Conservation (phyloP, 2,797 vertebrate genomes). For the Tamandua tetradactyla region DNA sequence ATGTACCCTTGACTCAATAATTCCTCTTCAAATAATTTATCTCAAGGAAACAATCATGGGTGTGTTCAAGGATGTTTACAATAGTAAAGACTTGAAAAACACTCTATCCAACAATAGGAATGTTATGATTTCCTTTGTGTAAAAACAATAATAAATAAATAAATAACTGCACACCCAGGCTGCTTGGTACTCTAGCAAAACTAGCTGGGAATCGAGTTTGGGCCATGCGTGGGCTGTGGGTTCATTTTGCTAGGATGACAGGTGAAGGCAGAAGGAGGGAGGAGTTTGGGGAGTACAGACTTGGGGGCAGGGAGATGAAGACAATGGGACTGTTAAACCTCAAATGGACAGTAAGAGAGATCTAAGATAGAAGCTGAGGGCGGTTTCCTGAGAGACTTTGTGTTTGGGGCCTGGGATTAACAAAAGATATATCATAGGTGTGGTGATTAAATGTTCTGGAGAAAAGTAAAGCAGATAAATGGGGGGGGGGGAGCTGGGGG, state of each 20-base stretch:
- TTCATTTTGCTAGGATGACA: background rate
- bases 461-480: background rate
- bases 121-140: background rate
- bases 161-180: background rate
- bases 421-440: background rate
- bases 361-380: background rate
- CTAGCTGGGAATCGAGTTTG: background rate
- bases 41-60: constrained; percentile 63
- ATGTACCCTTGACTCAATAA: constrained; percentile 26
- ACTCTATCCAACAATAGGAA: constrained; percentile 18
- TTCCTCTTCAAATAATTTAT: constrained; percentile 60
- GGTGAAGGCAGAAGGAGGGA: background rate
- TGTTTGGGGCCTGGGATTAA: background rate
- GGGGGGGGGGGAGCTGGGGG: background rate
- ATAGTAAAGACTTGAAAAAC: constrained; percentile 35
- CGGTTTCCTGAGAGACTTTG: background rate
- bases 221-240: background rate
- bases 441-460: background rate
- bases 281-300: background rate
- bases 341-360: background rate
- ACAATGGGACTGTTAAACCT: background rate
- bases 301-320: background rate
- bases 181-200: background rate
- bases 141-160: constrained; percentile 22
- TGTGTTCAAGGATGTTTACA: constrained; percentile 52